These are phyloP conservation scores for Acanthurus tractus DNA, from an alignment of 2,797 vertebrate genomes.

Conservation along the genomic window DNA sequence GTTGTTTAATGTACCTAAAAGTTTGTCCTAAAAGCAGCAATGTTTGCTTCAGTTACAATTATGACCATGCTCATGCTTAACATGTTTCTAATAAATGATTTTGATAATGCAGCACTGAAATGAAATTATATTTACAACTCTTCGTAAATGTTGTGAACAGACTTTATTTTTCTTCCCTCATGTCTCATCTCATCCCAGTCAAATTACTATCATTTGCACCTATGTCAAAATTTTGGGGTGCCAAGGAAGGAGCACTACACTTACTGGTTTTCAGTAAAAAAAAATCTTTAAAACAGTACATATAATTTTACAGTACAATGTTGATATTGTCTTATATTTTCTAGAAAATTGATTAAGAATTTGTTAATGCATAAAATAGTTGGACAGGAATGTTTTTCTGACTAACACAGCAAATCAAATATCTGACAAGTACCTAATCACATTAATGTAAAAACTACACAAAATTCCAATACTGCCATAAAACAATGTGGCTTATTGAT, in stretches of 20 bases:
- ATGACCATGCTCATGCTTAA: neutral
- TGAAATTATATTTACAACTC: neutral
- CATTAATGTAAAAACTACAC: slow-evolving; percentile 26
- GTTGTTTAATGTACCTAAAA: neutral
- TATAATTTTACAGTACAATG: neutral
- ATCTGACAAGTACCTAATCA: slow-evolving; percentile 36
- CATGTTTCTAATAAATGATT: too few relatives aligned
- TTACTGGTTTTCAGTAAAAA: neutral
- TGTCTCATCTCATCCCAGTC: neutral
- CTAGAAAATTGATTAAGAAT: neutral
- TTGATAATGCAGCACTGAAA: neutral
- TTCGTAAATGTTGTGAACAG: neutral
- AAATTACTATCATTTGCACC: neutral
- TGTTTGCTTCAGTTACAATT: neutral
- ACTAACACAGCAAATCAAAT: slow-evolving; percentile 22
- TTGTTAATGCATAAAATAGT: slow-evolving; percentile 15
- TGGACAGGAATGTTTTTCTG: slow-evolving; percentile 11
- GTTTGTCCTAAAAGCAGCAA: neutral
- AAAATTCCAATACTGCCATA: slow-evolving; percentile 36
- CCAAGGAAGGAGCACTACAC: neutral
- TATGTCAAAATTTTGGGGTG: neutral
- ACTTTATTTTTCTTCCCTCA: neutral
- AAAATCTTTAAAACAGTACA: neutral
- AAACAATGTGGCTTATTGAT: slow-evolving; percentile 39
- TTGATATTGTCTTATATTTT: neutral